Conservation (phyloP, 2,888 invertebrate genomes). For the Eupithecia vulgata region DNA sequence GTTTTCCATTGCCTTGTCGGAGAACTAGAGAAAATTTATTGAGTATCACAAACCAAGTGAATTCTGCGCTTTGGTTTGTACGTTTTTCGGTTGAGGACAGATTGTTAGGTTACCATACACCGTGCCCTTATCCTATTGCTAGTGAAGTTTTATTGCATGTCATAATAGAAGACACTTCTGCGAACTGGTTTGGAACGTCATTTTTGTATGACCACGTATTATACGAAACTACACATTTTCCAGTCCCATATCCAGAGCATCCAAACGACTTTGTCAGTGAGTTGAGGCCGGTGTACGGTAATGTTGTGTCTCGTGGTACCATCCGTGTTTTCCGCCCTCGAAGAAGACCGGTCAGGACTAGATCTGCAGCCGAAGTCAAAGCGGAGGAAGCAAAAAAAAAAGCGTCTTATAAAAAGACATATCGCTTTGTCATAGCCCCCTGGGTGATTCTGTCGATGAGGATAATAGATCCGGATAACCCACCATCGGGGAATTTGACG, state of each 20-base stretch:
- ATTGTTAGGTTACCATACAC: too few species aligned
- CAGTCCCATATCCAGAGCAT: neutral
- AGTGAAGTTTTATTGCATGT: neutral
- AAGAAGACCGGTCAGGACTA: neutral
- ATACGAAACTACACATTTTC: neutral
- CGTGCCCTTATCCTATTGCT: neutral
- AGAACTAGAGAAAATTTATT: too few species aligned
- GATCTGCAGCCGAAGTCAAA: neutral
- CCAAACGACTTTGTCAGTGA: neutral
- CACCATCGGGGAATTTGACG: conserved; percentile 4
- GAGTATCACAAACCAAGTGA: too few species aligned
- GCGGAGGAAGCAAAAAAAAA: neutral
- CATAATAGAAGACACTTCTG: neutral
- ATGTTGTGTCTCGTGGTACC: neutral
- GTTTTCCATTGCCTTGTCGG: too few species aligned
- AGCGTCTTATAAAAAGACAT: neutral
- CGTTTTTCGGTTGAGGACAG: too few species aligned
- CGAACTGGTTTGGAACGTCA: neutral
- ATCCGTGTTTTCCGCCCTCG: neutral
- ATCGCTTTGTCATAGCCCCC: neutral
- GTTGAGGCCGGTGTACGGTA: neutral
- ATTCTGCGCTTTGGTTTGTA: too few species aligned
- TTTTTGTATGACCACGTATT: neutral
- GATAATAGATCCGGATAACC: neutral
- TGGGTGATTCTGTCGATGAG: neutral